Evolutionary conservation across 1,140 invertebrate species (phyloP), one percentile per base, ranked within the genome.

Genomic region (Megalonaias nervosa): DNA sequence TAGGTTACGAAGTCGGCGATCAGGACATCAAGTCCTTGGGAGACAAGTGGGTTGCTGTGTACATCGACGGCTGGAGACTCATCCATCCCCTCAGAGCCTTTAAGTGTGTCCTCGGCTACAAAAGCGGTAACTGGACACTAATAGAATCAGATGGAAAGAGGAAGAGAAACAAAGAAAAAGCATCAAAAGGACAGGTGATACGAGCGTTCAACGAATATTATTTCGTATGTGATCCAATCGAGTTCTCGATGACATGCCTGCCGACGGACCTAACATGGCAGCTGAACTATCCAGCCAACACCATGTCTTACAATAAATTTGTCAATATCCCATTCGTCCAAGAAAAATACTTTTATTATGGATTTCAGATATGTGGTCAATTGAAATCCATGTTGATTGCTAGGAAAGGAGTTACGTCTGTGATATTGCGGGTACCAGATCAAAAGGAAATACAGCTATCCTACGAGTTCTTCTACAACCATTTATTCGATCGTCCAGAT

Each of bases 11-110:
- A 16, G 77, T 79, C 19, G 81, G 81, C n/a, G 74, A 76, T 26
- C 64, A 17, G 31, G 56, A 71, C 21, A 56, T 62, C 2, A 98
- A 91, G 97, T 98, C 3, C 97, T 98, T 80, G 19, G 69, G 78
- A 71, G 84, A 85, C 59, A 71, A 81, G n/a, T 85, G 84, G 84
- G 82, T 75, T 26, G 84, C 82, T 23, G 84, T 85, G 16, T 77
- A 80, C 73, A 73, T 85, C n/a, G 80, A 85, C 60, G 79, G 77
- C 17, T 85, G 84, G 84, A 62, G 81, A 56, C 73, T 85, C n/a
- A 75, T 85, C 26, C 81, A 85, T 77, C 87, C 88, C 16, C 90
- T 91, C 12, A 92, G 90, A 89, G 91, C 77, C 9, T 71, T 68
- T 57, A 77, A 77, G 55, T 72, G 60, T n/a, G 23, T 75, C 60